Base-by-base conservation (phyloP, 2,113 vertebrate genomes). In the Phylloscopus whistleri region DNA sequence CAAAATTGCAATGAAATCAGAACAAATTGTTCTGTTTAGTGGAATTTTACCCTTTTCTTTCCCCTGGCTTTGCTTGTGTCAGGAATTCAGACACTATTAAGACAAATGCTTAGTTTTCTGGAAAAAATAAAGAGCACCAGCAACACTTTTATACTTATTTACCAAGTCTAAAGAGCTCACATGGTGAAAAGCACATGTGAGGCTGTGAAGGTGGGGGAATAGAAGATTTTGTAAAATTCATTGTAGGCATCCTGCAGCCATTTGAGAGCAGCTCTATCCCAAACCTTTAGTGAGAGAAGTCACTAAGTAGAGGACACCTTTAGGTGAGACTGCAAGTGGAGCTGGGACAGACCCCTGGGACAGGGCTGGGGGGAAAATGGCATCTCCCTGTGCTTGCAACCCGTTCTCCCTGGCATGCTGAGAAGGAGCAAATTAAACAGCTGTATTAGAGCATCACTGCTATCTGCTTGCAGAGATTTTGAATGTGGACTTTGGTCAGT, bases 401-500 rank as follows among this genome's bases (percentile, higher is more conserved):
- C 15, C 0, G 0, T 15, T 11, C 14, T 59, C 5, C 27, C 52
- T 5, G 11, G 64, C 41, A 10, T 3, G 33, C 74, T 2, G 8
- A 90, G 90, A 68, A 73, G 55, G 51, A 70, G 24, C 8, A 37
- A 43, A 35, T 6, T 35, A 51, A 75, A 85, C 5, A 23, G 44
- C 31, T 68, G 5, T 41, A 10, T 41, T 0, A 5, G 28, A 75
- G 39, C 24, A 1, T 1, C 52, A 53, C 17, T 59, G 39, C 59
- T 93, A 44, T 88, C 66, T 72, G 90, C 79, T 90, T 77, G 48
- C 43, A 59, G 64, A 91, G 51, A 20, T 55, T 86, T 90, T 72
- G 49, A 87, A 89, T 2, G 1, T 23, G 87, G 87, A 95, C 95
- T 93, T 96, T 74, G 85, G 90, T 93, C 93, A 90, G 88, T 90